Evolutionary conservation across 2,113 vertebrate species (phyloP), one percentile per base, ranked within the genome.

Genomic region (Cephalophus harveyi): DNA sequence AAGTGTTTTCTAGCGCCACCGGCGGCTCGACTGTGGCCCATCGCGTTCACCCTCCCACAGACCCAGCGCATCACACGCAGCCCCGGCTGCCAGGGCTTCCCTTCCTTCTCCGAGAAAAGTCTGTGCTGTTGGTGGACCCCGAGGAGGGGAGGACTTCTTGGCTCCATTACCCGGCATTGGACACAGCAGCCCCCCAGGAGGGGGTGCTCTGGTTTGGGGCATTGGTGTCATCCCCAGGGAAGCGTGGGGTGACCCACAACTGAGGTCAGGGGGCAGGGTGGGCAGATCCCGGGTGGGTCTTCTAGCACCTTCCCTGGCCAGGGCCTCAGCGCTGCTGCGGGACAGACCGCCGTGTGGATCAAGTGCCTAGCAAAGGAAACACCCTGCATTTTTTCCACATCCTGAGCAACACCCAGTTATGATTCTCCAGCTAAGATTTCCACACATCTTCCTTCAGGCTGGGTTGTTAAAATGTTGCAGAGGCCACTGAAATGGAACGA

Each of bases 391-490:
- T 95, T 97, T 91, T 60, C 87, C 94, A 54, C 46, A 15, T 60
- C 33, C 62, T 84, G 85, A 97, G 90, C 90, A 96, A 93, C 92
- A 52, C 90, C 83, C 96, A 59, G 90, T 55, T 46, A 23, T 12
- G 89, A 87, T 28, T 79, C 59, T 74, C 54, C 55, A 27, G 25
- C 67, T 84, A 7, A 71, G 67, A 54, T 48, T 36, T 55, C 94
- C 94, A 33, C 81, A 97, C 64, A 85, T 85, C 40, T 36, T 92
- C 57, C 82, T 62, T 25, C 5, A 40, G 88, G 62, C 85, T 64
- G 43, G 52, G 54, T 33, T n/a, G n/a, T 4, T 60, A 4, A n/a
- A 2, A 5, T 7, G 74, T 46, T 16, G 36, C 52, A 52, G 62
- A 48, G 84, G 57, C 62, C 7, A 36, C 40, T 4, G 67, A 91